Conservation (phyloP, 2,888 invertebrate genomes). For the Cryptus armator region DNA sequence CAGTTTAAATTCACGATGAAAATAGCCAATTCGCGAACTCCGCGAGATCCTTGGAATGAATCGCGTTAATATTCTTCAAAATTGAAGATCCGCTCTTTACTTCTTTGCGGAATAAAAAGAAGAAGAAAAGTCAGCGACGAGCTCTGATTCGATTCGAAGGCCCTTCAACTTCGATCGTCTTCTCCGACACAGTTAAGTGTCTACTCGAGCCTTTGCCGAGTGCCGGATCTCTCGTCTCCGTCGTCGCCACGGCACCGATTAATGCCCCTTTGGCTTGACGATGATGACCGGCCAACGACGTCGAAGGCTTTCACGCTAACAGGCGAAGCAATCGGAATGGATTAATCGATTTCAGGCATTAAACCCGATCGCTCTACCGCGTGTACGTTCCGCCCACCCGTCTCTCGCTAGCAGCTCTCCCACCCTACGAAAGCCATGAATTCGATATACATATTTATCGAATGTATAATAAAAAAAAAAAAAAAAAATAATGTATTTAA, state of each 20-base stretch:
- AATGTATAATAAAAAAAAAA: background rate
- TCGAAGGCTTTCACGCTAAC: slow-evolving; percentile 17
- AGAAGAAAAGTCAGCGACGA: background rate
- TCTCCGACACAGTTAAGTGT: slow-evolving; percentile 38
- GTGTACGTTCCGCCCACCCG: slow-evolving; percentile 29
- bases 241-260: slow-evolving; percentile 30
- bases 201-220: slow-evolving; percentile 32
- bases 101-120: background rate
- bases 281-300: slow-evolving; percentile 54
- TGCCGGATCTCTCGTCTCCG: background rate
- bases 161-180: slow-evolving; percentile 2
- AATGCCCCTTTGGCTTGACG: slow-evolving; percentile 34
- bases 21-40: background rate
- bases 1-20: background rate
- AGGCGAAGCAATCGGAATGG: slow-evolving; percentile 19
- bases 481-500: slow-evolving; percentile 5
- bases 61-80: background rate
- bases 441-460: background rate
- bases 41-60: background rate
- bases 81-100: background rate
- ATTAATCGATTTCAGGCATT: slow-evolving; percentile 60
- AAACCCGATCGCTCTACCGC: slow-evolving; percentile 37
- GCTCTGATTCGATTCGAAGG: slow-evolving; percentile 21
- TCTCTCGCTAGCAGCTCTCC: slow-evolving; percentile 25
- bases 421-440: background rate